phyloP scores from a whole-genome alignment of 2,888 invertebrate genomes.

The Drosophila austrosaltans region DNA sequence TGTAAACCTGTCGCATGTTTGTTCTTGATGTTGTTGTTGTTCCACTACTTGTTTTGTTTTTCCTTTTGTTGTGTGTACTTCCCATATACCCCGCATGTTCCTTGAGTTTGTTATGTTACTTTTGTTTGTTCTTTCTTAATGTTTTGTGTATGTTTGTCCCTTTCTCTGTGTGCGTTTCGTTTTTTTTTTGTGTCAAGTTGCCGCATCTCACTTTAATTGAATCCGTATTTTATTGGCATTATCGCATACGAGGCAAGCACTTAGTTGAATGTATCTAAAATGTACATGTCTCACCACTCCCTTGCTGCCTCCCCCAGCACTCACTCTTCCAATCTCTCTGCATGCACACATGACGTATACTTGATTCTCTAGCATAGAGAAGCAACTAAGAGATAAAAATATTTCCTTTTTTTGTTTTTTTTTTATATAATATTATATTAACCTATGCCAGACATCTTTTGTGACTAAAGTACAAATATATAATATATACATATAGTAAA shows the following conservation, averaged over 20 bases:
- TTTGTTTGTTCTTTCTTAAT: slow-evolving; percentile 26
- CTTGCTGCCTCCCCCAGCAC: neutral
- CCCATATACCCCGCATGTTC: neutral
- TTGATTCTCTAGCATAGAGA: slow-evolving; percentile 42
- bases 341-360: slow-evolving; percentile 49
- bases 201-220: slow-evolving; percentile 66
- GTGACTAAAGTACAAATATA: slow-evolving; percentile 10
- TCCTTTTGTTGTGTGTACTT: slow-evolving; percentile 11
- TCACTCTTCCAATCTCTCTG: neutral
- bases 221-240: slow-evolving; percentile 64
- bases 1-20: slow-evolving; percentile 51
- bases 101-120: slow-evolving; percentile 24
- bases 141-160: slow-evolving; percentile 23
- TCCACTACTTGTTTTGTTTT: slow-evolving; percentile 50
- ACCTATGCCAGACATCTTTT: slow-evolving; percentile 19
- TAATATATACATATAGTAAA: slow-evolving; percentile 5
- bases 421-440: slow-evolving; percentile 19
- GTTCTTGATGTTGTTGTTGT: slow-evolving; percentile 34
- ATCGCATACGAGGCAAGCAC: slow-evolving; percentile 57
- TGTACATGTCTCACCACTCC: too few species aligned
- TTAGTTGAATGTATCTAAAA: slow-evolving; percentile 35
- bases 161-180: slow-evolving; percentile 26
- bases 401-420: slow-evolving; percentile 9
- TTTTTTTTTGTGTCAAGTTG: slow-evolving; percentile 29
- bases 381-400: neutral